A percentile compares a stretch with the other conserved stretches of the same genome.
Conservation (phyloP, 2,888 invertebrate genomes). For the Galerucella calmariensis region DNA sequence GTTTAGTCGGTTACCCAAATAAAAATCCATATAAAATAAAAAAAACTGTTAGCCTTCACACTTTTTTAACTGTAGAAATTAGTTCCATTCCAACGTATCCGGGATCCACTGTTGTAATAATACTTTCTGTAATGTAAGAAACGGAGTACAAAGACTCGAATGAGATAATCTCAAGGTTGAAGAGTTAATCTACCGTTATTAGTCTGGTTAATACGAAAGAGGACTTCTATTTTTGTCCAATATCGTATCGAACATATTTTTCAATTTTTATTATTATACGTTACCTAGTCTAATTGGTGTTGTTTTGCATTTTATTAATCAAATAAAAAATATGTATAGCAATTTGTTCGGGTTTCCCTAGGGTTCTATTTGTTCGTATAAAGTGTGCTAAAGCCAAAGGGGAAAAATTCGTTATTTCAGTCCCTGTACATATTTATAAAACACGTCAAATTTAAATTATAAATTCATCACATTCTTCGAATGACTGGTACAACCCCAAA, state of each 20-base stretch:
- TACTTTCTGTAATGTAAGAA: slow-evolving; percentile 10
- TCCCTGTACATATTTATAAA: no score
- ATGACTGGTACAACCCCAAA: no score
- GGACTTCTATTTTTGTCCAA: slow-evolving; percentile 1
- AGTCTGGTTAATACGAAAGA: slow-evolving; percentile 13
- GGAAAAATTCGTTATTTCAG: no score
- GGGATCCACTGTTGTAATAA: slow-evolving; percentile 1
- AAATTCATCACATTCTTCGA: no score
- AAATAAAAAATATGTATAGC: not conserved
- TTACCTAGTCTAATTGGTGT: no score
- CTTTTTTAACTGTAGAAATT: not conserved
- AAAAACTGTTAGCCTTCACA: not conserved
- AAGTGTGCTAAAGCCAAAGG: no score
- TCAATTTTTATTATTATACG: not conserved
- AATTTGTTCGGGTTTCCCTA: not conserved
- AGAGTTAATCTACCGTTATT: slow-evolving; percentile 28
- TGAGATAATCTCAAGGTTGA: slow-evolving; percentile 34
- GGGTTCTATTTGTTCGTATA: not conserved
- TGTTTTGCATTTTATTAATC: no score
- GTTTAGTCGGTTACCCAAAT: no score
- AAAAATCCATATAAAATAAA: not conserved
- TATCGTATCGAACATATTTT: not conserved
- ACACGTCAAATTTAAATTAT: no score
- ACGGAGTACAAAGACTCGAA: slow-evolving; percentile 13
- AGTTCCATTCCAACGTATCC: not conserved